phyloP scores from a whole-genome alignment of 1,140 invertebrate genomes.

The Eupristina koningsbergeri region DNA sequence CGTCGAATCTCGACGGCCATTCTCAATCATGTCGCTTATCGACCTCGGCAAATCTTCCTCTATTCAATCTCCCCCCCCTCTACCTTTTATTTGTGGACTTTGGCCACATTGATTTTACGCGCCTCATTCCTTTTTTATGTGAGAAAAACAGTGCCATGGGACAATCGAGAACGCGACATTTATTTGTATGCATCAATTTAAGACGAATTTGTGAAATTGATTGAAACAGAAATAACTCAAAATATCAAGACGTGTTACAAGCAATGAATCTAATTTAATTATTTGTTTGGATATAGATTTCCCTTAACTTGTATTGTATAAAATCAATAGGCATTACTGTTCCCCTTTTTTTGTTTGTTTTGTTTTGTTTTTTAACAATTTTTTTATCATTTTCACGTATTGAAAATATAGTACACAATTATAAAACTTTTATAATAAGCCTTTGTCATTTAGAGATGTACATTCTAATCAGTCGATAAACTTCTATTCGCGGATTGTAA shows the following conservation, averaged over 20 bases:
- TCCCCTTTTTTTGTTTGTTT: not conserved
- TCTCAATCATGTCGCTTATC: conserved; percentile 63
- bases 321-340: too few relatives aligned
- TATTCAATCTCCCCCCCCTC: not conserved
- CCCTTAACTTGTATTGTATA: too few relatives aligned
- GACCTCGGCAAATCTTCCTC: conserved; percentile 55
- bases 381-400: too few relatives aligned
- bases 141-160: not conserved
- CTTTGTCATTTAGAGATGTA: too few relatives aligned
- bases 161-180: not conserved
- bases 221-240: not conserved
- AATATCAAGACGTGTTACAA: not conserved
- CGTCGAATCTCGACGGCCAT: conserved; percentile 60
- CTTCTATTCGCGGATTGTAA: too few relatives aligned
- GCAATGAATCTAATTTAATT: too few relatives aligned
- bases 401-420: too few relatives aligned
- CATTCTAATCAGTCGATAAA: too few relatives aligned
- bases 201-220: not conserved
- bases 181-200: not conserved
- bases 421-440: too few relatives aligned
- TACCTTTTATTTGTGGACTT: conserved; percentile 17
- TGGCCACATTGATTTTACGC: conserved; percentile 3
- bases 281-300: too few relatives aligned
- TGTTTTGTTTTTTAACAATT: too few relatives aligned
- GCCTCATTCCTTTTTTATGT: not conserved